Conservation (phyloP, 2,797 vertebrate species). For the Neostethus bicornis region DNA sequence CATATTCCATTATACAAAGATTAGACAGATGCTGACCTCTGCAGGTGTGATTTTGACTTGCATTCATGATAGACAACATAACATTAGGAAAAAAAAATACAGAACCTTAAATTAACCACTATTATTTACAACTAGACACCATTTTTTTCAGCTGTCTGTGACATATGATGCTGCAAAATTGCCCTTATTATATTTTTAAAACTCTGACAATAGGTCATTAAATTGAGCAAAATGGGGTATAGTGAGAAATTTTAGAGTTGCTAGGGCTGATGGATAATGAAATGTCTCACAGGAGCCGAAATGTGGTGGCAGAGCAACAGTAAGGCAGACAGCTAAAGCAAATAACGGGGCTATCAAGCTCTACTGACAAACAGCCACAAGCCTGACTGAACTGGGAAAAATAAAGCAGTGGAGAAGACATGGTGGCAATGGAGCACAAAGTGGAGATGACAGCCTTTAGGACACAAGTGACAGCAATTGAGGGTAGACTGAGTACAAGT, state of each 20-base stretch:
- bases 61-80: constrained; percentile 60
- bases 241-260: constrained; percentile 17
- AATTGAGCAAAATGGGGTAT: constrained; percentile 29
- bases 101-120: constrained; percentile 2
- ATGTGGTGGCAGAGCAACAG: constrained; percentile 65
- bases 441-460: constrained; percentile 76
- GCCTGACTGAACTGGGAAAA: constrained; percentile 73
- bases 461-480: constrained; percentile 75
- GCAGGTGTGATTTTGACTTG: constrained; percentile 71
- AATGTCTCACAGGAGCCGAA: constrained; percentile 66
- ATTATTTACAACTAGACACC: constrained; percentile 8
- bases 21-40: constrained; percentile 78
- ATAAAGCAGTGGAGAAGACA: constrained; percentile 68
- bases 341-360: constrained; percentile 70
- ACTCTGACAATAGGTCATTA: constrained; percentile 32
- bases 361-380: constrained; percentile 74
- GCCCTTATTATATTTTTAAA: constrained; percentile 10
- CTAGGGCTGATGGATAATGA: constrained; percentile 62
- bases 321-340: constrained; percentile 66
- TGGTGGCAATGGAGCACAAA: constrained; percentile 72
- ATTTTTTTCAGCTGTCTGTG: background rate
- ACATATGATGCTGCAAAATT: background rate
- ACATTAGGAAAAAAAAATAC: constrained; percentile 31
- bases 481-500: constrained; percentile 70
- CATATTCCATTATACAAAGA: constrained; percentile 58